These are phyloP conservation scores for Proteles cristata DNA, from an alignment of 2,113 vertebrate species.

Conservation along the genomic window DNA sequence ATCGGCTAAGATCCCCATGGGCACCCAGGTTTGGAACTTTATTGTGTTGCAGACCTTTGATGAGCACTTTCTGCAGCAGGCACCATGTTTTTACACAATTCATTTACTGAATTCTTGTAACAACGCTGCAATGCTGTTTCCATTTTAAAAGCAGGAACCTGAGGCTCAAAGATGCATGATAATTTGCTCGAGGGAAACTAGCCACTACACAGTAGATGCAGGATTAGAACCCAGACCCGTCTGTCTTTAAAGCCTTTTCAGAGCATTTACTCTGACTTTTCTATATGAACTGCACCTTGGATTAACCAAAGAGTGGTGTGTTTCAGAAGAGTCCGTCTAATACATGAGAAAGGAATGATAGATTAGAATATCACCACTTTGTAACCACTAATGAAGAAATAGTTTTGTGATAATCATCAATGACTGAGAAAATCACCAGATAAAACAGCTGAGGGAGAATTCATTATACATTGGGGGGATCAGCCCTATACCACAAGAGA, in stretches of 20 bases:
- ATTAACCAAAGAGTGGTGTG: background rate
- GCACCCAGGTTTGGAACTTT: accelerated
- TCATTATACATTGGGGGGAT: background rate
- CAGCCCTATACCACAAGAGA: background rate
- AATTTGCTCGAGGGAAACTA: background rate
- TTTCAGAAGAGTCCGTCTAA: background rate
- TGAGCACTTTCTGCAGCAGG: background rate
- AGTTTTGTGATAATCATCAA: background rate
- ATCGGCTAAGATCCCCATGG: background rate
- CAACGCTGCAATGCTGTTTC: background rate
- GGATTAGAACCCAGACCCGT: background rate
- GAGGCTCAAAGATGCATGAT: background rate
- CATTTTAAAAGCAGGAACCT: background rate
- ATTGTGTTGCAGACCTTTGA: background rate
- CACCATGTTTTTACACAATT: background rate
- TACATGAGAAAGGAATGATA: background rate
- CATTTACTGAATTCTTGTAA: background rate
- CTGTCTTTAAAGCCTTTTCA: background rate
- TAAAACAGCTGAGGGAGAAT: background rate
- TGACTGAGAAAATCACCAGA: background rate
- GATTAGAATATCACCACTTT: background rate
- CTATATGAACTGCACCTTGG: background rate
- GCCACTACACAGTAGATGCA: background rate
- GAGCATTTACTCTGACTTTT: background rate
- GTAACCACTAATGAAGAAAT: background rate